These are phyloP conservation scores for Scelioninae gen. 1 DNA, from an alignment of 2,888 invertebrate species.

Conservation along the genomic window DNA sequence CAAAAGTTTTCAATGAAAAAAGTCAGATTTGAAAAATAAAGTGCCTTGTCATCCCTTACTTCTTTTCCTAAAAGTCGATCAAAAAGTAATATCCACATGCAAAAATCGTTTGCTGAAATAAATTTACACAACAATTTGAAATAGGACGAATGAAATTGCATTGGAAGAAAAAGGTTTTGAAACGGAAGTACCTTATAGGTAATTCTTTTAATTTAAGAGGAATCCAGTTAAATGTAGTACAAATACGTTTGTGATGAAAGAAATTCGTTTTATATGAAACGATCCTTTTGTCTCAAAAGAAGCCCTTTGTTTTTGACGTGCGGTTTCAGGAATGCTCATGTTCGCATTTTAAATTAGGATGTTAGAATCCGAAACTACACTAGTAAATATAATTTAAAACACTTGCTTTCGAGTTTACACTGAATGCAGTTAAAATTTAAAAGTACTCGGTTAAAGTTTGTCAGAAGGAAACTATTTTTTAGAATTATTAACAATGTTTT, in stretches of 20 bases:
- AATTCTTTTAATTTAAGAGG: slow-evolving; percentile 18
- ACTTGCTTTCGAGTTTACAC: too few relatives aligned
- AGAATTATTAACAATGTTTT: too few relatives aligned
- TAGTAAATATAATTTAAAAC: too few relatives aligned
- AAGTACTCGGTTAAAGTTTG: too few relatives aligned
- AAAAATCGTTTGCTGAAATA: not conserved
- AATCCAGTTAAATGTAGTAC: slow-evolving; percentile 18
- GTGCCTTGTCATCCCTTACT: not conserved
- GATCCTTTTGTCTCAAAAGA: slow-evolving; percentile 16
- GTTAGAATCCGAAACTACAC: not conserved
- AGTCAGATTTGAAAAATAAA: slow-evolving; percentile 13
- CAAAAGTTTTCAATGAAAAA: slow-evolving; percentile 7
- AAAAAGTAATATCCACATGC: too few relatives aligned
- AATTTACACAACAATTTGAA: not conserved
- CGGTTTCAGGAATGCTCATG: not conserved
- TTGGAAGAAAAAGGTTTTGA: not conserved
- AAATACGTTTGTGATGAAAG: slow-evolving; percentile 12
- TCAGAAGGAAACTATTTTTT: too few relatives aligned
- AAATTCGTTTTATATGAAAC: slow-evolving; percentile 8
- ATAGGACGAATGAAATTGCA: not conserved
- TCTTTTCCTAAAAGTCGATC: too few relatives aligned
- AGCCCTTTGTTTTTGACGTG: slow-evolving; percentile 6
- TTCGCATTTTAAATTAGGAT: not conserved
- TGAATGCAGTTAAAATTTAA: too few relatives aligned
- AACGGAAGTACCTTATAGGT: not conserved